Evolutionary conservation across 2,113 vertebrate genomes (phyloP).

Genomic region (Apteryx owenii): DNA sequence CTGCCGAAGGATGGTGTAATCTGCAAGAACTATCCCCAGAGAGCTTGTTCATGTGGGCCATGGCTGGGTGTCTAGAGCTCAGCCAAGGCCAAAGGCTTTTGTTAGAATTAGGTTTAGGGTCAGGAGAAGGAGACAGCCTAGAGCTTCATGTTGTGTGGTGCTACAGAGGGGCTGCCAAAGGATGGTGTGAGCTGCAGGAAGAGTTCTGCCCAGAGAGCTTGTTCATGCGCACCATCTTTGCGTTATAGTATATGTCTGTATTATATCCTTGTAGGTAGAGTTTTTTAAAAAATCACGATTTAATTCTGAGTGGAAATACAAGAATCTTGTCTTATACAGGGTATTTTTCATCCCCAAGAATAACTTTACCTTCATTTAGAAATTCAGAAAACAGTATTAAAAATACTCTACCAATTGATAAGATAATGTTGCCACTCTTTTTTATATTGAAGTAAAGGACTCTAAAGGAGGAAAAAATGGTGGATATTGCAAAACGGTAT

Average conservation of each 20-base stretch:
- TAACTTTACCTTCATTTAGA: no score
- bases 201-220: not conserved
- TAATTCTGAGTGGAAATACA: not conserved
- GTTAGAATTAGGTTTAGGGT: not conserved
- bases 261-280: not conserved
- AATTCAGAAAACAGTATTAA: not conserved
- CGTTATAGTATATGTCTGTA: not conserved
- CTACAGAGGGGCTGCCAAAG: not conserved
- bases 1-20: not conserved
- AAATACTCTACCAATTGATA: not conserved
- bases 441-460: not conserved
- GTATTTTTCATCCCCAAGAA: no score
- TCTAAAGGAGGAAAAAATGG: not conserved
- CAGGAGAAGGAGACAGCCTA: not conserved
- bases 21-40: not conserved
- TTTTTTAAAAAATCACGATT: not conserved
- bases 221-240: fast-evolving
- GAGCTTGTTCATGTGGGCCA: not conserved
- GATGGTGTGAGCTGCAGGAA: not conserved
- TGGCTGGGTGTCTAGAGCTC: not conserved
- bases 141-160: not conserved
- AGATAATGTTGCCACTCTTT: not conserved
- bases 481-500: not conserved
- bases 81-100: not conserved
- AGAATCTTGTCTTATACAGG: not conserved